These are phyloP conservation scores for Oasisia sp. DNA, from an alignment of 2,888 invertebrate species.

Conservation along the genomic window DNA sequence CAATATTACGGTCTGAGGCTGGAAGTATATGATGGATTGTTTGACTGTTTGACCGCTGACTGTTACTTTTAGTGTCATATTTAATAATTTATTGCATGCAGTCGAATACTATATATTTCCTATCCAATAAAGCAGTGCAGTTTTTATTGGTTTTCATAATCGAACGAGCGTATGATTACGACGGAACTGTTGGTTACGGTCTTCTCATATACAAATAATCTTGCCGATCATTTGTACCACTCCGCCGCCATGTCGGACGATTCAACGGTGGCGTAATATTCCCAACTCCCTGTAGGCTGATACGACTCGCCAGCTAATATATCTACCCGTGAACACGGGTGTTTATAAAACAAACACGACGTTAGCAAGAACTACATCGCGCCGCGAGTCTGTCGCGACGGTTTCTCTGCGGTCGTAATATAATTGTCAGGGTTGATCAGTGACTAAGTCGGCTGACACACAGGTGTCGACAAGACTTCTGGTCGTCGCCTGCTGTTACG, in stretches of 20 bases:
- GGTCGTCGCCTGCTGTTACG: not conserved
- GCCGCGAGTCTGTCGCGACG: not conserved
- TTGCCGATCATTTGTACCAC: too few relatives aligned
- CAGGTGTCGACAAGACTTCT: not conserved
- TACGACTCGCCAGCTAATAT: too few relatives aligned
- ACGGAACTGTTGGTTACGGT: too few relatives aligned
- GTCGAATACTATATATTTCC: not conserved
- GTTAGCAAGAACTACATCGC: not conserved
- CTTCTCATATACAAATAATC: too few relatives aligned
- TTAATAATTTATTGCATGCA: not conserved
- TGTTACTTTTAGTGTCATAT: not conserved
- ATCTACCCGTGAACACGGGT: not conserved
- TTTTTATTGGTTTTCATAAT: too few relatives aligned
- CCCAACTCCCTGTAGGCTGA: too few relatives aligned
- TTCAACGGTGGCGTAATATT: too few relatives aligned
- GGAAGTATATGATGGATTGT: not conserved
- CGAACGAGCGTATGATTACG: too few relatives aligned
- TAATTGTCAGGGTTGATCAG: not conserved
- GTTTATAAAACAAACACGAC: not conserved
- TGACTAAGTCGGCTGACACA: not conserved
- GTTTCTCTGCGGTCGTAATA: not conserved
- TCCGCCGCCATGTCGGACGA: too few relatives aligned
- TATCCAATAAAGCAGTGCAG: too few relatives aligned
- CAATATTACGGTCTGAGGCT: not conserved
- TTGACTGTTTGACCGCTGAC: not conserved